Conservation (phyloP, 2,797 vertebrate genomes). For the Margarornis squamiger region DNA sequence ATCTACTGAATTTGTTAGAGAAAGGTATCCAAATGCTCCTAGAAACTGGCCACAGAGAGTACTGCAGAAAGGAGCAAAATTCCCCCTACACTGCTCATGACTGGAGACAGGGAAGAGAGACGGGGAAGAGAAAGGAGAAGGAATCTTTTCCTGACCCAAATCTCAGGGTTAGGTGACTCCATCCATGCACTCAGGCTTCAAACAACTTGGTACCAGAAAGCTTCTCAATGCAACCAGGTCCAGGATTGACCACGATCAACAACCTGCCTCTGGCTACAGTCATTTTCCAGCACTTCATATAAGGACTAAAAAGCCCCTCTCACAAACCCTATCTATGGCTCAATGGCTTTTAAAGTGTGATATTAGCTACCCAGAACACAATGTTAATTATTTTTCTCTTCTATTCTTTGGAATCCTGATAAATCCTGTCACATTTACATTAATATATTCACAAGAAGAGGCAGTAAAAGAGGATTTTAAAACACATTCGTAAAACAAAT, state of each 20-base stretch:
- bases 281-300: background rate
- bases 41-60: background rate
- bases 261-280: background rate
- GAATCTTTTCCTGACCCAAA: background rate
- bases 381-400: background rate
- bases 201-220: background rate
- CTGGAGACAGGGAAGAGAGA: background rate
- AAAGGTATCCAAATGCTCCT: background rate
- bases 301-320: background rate
- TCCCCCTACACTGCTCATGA: background rate
- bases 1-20: background rate
- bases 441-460: background rate
- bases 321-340: background rate
- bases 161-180: background rate
- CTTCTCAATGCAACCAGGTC: background rate
- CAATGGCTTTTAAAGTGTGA: background rate
- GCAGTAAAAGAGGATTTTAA: background rate
- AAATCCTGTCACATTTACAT: background rate
- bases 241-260: background rate
- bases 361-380: background rate
- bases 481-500: background rate
- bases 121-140: background rate
- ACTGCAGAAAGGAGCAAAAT: background rate
- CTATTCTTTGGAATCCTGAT: background rate
- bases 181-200: background rate